Percentiles rank a stretch among this genome's conserved stretches.
Evolutionary conservation across 2,888 invertebrate genomes (phyloP).

Genomic region (Megaustenia siamemsis): DNA sequence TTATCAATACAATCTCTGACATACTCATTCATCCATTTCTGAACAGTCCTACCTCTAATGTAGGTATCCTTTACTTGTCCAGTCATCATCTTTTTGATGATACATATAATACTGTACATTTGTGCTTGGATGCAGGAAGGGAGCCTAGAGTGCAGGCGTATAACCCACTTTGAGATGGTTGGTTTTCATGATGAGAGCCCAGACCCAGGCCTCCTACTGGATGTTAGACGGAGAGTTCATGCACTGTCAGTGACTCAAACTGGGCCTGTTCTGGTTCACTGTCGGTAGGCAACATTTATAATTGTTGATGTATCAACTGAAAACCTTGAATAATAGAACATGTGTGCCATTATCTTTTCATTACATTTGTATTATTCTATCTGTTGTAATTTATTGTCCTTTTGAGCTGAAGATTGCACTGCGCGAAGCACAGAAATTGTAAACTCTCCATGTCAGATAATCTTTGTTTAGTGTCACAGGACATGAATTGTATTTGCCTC

Average conservation of each 20-base stretch:
- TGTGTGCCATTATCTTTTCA: neutral
- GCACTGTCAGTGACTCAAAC: conserved; percentile 88
- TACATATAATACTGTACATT: neutral
- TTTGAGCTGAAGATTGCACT: too few relatives aligned
- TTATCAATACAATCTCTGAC: too few relatives aligned
- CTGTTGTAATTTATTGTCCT: too few relatives aligned
- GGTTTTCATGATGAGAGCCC: conserved; percentile 98
- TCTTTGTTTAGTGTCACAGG: too few relatives aligned
- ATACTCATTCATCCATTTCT: too few relatives aligned
- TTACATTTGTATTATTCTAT: too few relatives aligned
- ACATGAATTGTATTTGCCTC: too few relatives aligned
- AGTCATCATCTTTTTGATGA: neutral
- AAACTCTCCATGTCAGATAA: too few relatives aligned
- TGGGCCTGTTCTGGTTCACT: conserved; percentile 97
- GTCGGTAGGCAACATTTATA: conserved; percentile 86
- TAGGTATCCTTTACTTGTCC: too few relatives aligned
- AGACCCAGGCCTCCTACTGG: conserved; percentile 95
- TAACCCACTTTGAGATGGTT: conserved; percentile 98
- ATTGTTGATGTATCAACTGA: neutral
- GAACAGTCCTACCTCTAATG: too few relatives aligned
- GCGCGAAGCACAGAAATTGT: too few relatives aligned
- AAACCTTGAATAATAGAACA: too few relatives aligned
- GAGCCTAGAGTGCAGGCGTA: conserved; percentile 86
- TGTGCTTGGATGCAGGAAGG: conserved; percentile 63
- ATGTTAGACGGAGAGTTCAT: conserved; percentile 93